phyloP scores from a whole-genome alignment of 1,140 invertebrate genomes.

The Drosophila melanogaster region DNA sequence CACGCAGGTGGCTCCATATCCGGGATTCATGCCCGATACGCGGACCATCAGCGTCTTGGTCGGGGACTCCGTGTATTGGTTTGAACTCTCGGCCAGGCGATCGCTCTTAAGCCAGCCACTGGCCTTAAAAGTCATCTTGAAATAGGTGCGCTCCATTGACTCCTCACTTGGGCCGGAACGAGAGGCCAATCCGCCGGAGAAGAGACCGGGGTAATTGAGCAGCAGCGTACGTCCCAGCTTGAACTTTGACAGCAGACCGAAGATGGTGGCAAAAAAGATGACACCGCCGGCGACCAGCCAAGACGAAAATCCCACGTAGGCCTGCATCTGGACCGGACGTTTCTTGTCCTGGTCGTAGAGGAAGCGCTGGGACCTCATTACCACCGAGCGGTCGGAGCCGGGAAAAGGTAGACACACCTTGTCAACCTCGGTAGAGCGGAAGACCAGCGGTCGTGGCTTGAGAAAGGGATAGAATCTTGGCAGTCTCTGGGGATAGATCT shows the following conservation, averaged over 20 bases:
- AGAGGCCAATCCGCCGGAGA: slow-evolving; percentile 89
- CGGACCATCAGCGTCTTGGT: slow-evolving; percentile 89
- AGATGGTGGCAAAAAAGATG: slow-evolving; percentile 87
- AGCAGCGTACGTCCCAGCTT: slow-evolving; percentile 88
- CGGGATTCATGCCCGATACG: slow-evolving; percentile 89
- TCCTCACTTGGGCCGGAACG: slow-evolving; percentile 89
- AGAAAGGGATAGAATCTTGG: slow-evolving; percentile 88
- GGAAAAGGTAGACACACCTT: slow-evolving; percentile 89
- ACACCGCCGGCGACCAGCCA: slow-evolving; percentile 81
- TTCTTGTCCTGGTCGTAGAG: slow-evolving; percentile 89
- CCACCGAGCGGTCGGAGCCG: slow-evolving; percentile 92
- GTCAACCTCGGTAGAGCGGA: slow-evolving; percentile 87
- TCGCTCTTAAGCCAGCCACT: slow-evolving; percentile 91
- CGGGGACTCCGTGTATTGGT: slow-evolving; percentile 87
- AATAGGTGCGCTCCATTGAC: slow-evolving; percentile 87
- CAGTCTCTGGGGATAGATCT: slow-evolving; percentile 88
- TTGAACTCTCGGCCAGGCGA: slow-evolving; percentile 86
- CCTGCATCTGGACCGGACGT: slow-evolving; percentile 89
- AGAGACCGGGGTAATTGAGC: slow-evolving; percentile 90
- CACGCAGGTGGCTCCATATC: slow-evolving; percentile 93
- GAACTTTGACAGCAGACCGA: slow-evolving; percentile 89
- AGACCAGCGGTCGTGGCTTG: slow-evolving; percentile 86
- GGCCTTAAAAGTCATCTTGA: slow-evolving; percentile 89
- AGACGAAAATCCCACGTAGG: slow-evolving; percentile 86
- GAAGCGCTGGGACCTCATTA: slow-evolving; percentile 90